Base-by-base conservation (phyloP, 2,797 vertebrate species). In the Microctenopoma lineatum region DNA sequence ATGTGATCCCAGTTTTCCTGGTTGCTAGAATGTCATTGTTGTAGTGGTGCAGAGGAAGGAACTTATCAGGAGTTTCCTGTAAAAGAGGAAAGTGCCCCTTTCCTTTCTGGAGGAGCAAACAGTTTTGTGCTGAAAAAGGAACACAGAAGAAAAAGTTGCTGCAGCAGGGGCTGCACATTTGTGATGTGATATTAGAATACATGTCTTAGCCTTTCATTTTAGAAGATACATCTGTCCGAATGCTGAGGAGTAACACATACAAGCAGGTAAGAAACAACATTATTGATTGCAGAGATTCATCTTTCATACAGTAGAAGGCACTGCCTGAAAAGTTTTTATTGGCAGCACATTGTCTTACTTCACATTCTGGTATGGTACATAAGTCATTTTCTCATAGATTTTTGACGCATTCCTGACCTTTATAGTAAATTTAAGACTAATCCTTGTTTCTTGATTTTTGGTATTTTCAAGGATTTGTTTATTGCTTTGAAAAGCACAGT, bases 51-150 rank as follows among this genome's bases (percentile, higher is more conserved):
- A 86, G 69, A 70, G 90, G 94, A 96, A 97, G 95, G 92, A 92
- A 84, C 88, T 89, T 81, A 89, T 91, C 90, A 92, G 87, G 79
- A 88, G 90, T 95, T 96, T 96, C 95, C 92, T 83, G 79, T 88
- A 72, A 73, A 81, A 92, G 86, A 90, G 92, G 90, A 96, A 94
- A 88, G 84, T 81, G 68, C 78, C 69, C 71, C 68, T 84, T 91
- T 90, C 86, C 92, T 91, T 78, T 72, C 87, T 91, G 90, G 89
- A 93, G 92, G 92, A 89, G 83, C 88, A 93, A 94, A 93, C 86
- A 90, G 88, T 93, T 92, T 89, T 84, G 82, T 87, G 80, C 84
- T 92, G 84, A 85, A 78, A 87, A 80, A 84, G 83, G 70, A 59
- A 80, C 79, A 59, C 27, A 21, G 77, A 82, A 53, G 57, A 88